These are phyloP conservation scores for Acanthis flammea DNA, from an alignment of 2,797 vertebrate genomes.

Conservation along the genomic window DNA sequence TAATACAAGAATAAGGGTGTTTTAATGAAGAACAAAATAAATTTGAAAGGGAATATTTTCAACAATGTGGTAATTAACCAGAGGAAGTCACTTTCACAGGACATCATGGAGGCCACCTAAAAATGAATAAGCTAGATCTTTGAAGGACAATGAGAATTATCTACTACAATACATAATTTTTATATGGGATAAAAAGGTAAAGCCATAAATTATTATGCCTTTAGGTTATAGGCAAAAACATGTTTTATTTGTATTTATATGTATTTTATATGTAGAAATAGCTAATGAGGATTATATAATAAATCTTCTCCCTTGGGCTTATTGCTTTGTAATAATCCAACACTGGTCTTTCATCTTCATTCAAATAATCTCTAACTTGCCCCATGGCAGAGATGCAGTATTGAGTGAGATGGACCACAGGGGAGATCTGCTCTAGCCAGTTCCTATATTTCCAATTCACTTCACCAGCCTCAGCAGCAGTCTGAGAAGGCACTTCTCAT, in stretches of 20 bases:
- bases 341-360: neutral
- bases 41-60: neutral
- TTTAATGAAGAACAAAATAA: conserved; percentile 17
- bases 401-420: neutral
- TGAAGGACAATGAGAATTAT: neutral
- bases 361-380: neutral
- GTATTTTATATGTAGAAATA: neutral
- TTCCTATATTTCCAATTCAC: neutral
- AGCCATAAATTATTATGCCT: neutral
- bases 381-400: neutral
- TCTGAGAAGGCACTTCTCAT: conserved; percentile 29
- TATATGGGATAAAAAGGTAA: neutral
- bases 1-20: neutral
- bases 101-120: neutral
- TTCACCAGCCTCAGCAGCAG: neutral
- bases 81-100: conserved; percentile 9
- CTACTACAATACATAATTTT: neutral
- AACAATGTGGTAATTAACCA: neutral
- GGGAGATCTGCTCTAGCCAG: neutral
- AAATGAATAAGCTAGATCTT: neutral
- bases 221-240: neutral
- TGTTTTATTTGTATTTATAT: neutral
- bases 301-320: neutral
- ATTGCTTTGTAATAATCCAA: conserved; percentile 24
- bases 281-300: neutral